Conservation (phyloP, 2,888 invertebrate species). For the Heliconius ethilla region DNA sequence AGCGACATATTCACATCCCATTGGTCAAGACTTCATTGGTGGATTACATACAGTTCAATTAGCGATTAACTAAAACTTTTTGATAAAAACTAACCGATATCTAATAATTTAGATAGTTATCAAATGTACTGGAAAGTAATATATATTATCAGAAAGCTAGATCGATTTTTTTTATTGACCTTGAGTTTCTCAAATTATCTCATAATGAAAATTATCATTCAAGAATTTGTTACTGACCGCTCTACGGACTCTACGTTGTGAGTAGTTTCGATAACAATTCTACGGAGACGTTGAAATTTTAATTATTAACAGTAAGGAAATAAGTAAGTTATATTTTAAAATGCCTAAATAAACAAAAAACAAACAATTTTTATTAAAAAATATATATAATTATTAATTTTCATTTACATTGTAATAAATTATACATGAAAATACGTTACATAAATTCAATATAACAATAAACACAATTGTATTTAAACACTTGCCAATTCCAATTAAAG, state of each 20-base stretch:
- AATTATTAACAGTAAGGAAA: not conserved
- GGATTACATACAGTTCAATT: constrained; percentile 77
- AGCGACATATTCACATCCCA: constrained; percentile 62
- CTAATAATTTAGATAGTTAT: constrained; percentile 64
- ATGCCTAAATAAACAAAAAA: not conserved
- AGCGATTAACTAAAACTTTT: constrained; percentile 78
- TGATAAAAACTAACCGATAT: constrained; percentile 77
- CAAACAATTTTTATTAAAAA: not conserved
- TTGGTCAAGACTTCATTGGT: constrained; percentile 73
- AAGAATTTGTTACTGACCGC: constrained; percentile 34
- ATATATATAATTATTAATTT: not conserved
- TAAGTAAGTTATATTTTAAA: not conserved
- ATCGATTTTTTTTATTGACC: constrained; percentile 26
- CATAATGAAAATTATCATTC: constrained; percentile 33
- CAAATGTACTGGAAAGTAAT: constrained; percentile 52
- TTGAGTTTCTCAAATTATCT: constrained; percentile 24
- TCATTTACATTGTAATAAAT: not conserved
- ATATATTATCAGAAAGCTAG: constrained; percentile 38
- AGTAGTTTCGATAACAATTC: not conserved
- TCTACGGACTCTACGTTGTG: constrained; percentile 29
- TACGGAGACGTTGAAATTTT: not conserved
- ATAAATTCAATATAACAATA: not conserved
- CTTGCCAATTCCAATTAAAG: constrained; percentile 35
- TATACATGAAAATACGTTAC: not conserved
- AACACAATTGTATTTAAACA: constrained; percentile 19